Conservation (phyloP, 1,140 invertebrate species). For the Leptoteleia sp. region DNA sequence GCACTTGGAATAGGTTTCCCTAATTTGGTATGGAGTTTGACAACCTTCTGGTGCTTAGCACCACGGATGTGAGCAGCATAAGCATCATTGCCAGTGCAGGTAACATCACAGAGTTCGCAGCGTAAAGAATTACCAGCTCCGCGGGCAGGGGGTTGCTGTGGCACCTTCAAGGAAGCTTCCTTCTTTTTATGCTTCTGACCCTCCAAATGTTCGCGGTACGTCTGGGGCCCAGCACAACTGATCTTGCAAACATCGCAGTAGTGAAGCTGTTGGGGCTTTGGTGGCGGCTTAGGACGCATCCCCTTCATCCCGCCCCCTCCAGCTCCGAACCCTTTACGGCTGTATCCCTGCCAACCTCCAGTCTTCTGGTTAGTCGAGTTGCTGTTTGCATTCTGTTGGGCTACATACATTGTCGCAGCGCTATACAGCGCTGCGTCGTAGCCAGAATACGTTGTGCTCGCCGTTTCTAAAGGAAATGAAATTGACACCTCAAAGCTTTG, state of each 20-base stretch:
- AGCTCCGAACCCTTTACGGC: constrained; percentile 85
- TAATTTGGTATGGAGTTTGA: constrained; percentile 97
- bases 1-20: constrained; percentile 98
- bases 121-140: constrained; percentile 87
- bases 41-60: constrained; percentile 98
- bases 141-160: constrained; percentile 80
- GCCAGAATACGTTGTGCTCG: constrained; percentile 86
- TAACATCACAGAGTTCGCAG: constrained; percentile 97
- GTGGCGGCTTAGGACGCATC: constrained; percentile 88
- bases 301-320: constrained; percentile 83
- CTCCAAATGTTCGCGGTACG: constrained; percentile 98
- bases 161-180: constrained; percentile 93
- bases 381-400: constrained; percentile 88
- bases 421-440: constrained; percentile 96
- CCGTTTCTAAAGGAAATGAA: constrained; percentile 80
- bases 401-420: constrained; percentile 95
- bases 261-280: constrained; percentile 94
- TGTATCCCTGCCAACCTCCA: constrained; percentile 87
- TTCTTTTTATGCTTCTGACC: constrained; percentile 99
- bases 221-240: constrained; percentile 97
- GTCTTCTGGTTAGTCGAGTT: constrained; percentile 82
- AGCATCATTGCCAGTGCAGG: constrained; percentile 98
- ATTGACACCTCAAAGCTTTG: constrained; percentile 78
- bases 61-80: constrained; percentile 99
- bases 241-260: constrained; percentile 99